These are phyloP conservation scores for Stenotaenia linearis DNA, from an alignment of 2,888 invertebrate species.

Conservation along the genomic window DNA sequence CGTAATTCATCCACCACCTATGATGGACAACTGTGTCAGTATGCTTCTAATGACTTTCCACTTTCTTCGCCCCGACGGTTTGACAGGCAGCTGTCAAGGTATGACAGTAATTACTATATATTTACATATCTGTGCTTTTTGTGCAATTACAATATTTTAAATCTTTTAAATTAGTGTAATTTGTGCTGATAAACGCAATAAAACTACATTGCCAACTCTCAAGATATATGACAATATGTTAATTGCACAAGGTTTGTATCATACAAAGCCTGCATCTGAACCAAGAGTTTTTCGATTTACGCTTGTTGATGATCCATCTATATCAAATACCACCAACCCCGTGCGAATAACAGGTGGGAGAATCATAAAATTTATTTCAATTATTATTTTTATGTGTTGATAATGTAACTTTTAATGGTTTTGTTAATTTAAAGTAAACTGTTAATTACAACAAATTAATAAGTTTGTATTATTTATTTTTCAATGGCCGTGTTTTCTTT, in stretches of 20 bases:
- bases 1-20: background rate
- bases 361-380: background rate
- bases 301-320: background rate
- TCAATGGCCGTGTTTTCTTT: too few species aligned
- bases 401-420: too few species aligned
- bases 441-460: too few species aligned
- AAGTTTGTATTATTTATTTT: too few species aligned
- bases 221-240: slow-evolving; percentile 9
- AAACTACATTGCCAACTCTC: slow-evolving; percentile 21
- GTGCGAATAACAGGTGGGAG: slow-evolving; percentile 14
- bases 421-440: too few species aligned
- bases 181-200: background rate
- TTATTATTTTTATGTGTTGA: background rate
- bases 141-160: background rate
- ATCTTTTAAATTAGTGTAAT: background rate
- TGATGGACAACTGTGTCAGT: slow-evolving; percentile 15
- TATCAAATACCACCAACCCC: background rate
- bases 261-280: background rate
- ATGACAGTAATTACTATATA: background rate
- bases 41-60: slow-evolving; percentile 16
- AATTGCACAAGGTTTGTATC: slow-evolving; percentile 29
- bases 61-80: background rate
- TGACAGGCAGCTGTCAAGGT: slow-evolving; percentile 21
- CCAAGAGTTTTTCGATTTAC: slow-evolving; percentile 21
- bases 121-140: background rate